Conservation (phyloP, 2,797 vertebrate species). For the Tokudaia muenninki region DNA sequence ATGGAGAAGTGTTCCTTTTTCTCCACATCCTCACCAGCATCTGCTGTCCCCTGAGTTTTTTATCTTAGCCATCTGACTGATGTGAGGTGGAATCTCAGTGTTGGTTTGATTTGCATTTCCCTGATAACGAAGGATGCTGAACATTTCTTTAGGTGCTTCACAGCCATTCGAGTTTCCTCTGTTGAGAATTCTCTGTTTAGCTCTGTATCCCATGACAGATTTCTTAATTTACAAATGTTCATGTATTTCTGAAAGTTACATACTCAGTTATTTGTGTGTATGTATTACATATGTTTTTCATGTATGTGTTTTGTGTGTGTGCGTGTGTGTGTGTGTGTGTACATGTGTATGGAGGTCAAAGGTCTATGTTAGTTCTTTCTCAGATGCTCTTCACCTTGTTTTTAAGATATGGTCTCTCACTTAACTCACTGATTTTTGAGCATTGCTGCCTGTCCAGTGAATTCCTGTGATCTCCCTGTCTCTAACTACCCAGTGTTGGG, state of each 20-base stretch:
- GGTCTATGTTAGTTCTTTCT: neutral
- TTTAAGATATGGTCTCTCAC: neutral
- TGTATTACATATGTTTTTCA: neutral
- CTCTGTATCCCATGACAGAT: neutral
- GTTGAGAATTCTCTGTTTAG: too few species aligned
- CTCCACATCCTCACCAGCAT: too few species aligned
- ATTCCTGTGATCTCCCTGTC: neutral
- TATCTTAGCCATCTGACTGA: too few species aligned
- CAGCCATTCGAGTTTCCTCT: too few species aligned
- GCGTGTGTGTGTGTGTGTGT: neutral
- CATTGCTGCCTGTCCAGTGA: neutral
- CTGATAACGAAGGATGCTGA: too few species aligned
- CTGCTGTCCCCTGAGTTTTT: too few species aligned
- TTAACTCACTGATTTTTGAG: neutral
- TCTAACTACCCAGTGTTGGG: neutral
- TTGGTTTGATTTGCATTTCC: too few species aligned
- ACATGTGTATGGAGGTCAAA: neutral
- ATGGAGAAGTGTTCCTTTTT: too few species aligned
- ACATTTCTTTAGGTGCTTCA: too few species aligned
- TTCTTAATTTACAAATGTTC: slow-evolving; percentile 58
- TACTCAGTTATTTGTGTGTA: neutral
- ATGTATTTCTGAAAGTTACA: slow-evolving; percentile 46
- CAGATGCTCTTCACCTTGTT: neutral
- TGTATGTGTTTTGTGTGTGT: neutral
- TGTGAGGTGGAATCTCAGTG: too few species aligned